Conservation (phyloP, 2,797 vertebrate genomes). For the Anomalospiza imberbis region DNA sequence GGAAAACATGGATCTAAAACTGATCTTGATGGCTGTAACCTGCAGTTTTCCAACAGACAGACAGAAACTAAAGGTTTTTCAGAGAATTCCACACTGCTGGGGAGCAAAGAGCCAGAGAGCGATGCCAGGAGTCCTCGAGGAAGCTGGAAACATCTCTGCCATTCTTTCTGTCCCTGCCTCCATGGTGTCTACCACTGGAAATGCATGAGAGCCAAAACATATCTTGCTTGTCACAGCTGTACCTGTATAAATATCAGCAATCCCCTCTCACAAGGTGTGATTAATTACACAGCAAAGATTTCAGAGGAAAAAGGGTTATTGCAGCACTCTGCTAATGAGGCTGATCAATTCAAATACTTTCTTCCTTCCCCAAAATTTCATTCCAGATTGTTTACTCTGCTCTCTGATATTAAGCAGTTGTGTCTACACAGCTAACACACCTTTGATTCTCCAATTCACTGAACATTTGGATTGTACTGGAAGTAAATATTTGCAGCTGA, state of each 20-base stretch:
- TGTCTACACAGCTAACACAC: slow-evolving; percentile 67
- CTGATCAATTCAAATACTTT: slow-evolving; percentile 53
- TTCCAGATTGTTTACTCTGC: slow-evolving; percentile 65
- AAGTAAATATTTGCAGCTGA: slow-evolving; percentile 70
- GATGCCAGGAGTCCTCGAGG: neutral
- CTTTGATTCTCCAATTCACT: slow-evolving; percentile 67
- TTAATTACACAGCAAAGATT: slow-evolving; percentile 19
- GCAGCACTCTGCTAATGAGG: slow-evolving; percentile 43
- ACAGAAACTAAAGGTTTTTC: neutral
- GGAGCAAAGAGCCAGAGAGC: neutral
- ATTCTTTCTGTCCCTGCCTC: neutral
- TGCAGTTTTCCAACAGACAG: neutral
- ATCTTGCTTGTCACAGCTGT: neutral
- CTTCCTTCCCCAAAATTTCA: slow-evolving; percentile 19
- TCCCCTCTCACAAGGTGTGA: neutral
- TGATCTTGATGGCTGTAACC: neutral
- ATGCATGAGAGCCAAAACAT: neutral
- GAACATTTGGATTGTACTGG: slow-evolving; percentile 53
- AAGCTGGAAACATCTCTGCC: neutral
- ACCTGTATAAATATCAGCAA: neutral
- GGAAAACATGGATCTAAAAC: neutral
- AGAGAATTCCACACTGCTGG: neutral
- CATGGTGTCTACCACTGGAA: neutral
- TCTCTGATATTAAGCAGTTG: slow-evolving; percentile 69
- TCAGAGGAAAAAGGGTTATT: neutral